Evolutionary conservation across 2,797 vertebrate genomes (phyloP), one percentile per base, ranked within the genome.

Genomic region (Silurus lanzhouensis): DNA sequence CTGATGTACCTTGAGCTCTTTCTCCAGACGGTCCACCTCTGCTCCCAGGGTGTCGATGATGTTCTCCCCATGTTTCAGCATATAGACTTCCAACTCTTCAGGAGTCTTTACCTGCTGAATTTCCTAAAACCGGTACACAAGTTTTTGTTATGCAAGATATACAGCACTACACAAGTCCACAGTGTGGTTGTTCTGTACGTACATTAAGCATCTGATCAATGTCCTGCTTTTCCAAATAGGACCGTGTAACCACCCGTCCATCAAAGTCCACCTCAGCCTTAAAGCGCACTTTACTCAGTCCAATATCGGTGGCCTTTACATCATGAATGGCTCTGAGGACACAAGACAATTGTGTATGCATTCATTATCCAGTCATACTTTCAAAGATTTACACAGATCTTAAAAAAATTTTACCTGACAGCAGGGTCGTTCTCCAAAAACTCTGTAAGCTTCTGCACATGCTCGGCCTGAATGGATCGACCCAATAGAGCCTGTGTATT

Each of bases 211-310:
- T 95, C 93, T 97, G 97, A 88, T 99, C 98, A 88, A 99, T 97
- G 93, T 99, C 98, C 94, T 99, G 98, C 93, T 98, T 99, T 92
- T 99, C 98, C 94, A 99, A 95, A 94, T 99, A 99, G 25, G 96
- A 98, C 68, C 98, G 95, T 17, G 98, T 99, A 92, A 99, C 98
- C 91, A 99, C 97, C 64, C 97, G 95, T 64, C 98, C 98, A 89
- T 99, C 98, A 74, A 99, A 99, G 95, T 99, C 98, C 75, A 99
- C 98, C 93, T 99, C 98, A 63, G 98, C 98, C 91, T 99, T 99
- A 93, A 99, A 99, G 89, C 98, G 97, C 84, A 99, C 97, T 96
- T 98, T 98, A 92, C 96, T 97, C 93, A 99, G 95, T 67, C 98
- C 98, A 92, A 99, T 91, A 92, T 99, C 98, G 46, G 98, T 99